Base-by-base conservation (phyloP, 2,113 vertebrate species). In the Tragelaphus scriptus region DNA sequence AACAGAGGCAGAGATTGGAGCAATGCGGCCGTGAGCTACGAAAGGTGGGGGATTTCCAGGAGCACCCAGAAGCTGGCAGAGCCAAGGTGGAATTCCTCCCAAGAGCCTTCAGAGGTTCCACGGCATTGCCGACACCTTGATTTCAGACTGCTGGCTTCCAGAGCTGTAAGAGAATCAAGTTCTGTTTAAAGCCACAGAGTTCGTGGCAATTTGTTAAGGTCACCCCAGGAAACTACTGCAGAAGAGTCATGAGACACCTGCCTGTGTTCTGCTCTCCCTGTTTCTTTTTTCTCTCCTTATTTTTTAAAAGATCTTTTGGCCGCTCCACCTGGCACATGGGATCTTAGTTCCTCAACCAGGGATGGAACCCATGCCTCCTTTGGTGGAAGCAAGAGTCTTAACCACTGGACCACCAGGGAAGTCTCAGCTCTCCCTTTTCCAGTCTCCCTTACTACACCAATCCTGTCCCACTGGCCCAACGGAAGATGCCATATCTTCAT, bases 161-260 rank as follows among this genome's bases (percentile, higher is more conserved):
- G 7, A 30, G 17, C 32, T 32, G 0, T 11, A 53, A 36, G 9
- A 47, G 32, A 44, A 79, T 23, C 6, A 2, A 19, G 21, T 40
- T n/a, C 32, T 21, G 19, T 21, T 32, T 51, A 1, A 9, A 56
- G 59, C 7, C 23, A 28, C 32, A 9, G 0, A 1, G 30, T n/a
- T 36, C n/a, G 15, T 16, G 12, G 58, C 40, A 10, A 8, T 84
- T 44, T 79, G 51, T 63, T 30, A 13, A 2, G 36, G 55, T 49
- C 40, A 44, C 84, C 9, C 32, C 12, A 40, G 85, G 71, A 87
- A 49, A 36, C 14, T 2, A 4, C 13, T 1, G 2, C 9, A 30
- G 32, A 81, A 86, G 32, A 44, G 16, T 87, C 6, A 2, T 14
- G 61, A 19, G 40, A 40, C 21, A 5, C 21, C 13, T 30, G 40